phyloP scores from a whole-genome alignment of 2,797 vertebrate species.

The Sebastes minor region DNA sequence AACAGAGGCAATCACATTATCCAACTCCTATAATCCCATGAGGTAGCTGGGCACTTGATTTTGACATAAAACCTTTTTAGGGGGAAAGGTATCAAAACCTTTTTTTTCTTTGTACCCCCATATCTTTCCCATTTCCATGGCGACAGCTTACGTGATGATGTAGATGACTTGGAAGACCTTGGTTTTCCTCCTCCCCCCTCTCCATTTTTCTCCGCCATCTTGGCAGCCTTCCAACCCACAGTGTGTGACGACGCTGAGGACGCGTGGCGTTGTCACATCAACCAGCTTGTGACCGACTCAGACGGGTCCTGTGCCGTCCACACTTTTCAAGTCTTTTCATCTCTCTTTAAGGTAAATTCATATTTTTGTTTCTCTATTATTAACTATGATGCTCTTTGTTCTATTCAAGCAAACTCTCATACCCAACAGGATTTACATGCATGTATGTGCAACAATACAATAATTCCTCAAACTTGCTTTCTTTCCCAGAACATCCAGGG shows the following conservation, averaged over 20 bases:
- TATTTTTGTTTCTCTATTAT: not conserved
- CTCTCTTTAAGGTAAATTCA: constrained; percentile 91
- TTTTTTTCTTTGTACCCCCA: constrained; percentile 28
- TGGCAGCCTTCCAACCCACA: constrained; percentile 94
- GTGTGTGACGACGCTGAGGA: constrained; percentile 95
- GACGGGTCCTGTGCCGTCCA: constrained; percentile 97
- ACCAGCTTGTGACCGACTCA: constrained; percentile 93
- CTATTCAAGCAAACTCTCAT: not conserved
- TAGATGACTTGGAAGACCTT: constrained; percentile 85
- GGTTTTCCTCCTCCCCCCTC: constrained; percentile 93
- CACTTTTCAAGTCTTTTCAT: constrained; percentile 98
- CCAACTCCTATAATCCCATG: not conserved
- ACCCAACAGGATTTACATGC: not conserved
- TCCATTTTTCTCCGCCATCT: constrained; percentile 97
- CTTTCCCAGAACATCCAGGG: constrained; percentile 92
- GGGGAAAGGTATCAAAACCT: constrained; percentile 37
- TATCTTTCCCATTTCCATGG: constrained; percentile 36
- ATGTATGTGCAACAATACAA: not conserved
- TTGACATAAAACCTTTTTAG: not conserved
- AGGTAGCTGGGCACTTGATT: not conserved
- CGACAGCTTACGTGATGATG: constrained; percentile 90
- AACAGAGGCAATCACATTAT: not conserved
- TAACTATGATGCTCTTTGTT: not conserved
- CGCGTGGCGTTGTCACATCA: constrained; percentile 95
- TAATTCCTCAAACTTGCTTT: not conserved